Evolutionary conservation across 2,888 invertebrate species (phyloP), one percentile per base, ranked within the genome.

Genomic region (Acanthacorydalis orientalis): DNA sequence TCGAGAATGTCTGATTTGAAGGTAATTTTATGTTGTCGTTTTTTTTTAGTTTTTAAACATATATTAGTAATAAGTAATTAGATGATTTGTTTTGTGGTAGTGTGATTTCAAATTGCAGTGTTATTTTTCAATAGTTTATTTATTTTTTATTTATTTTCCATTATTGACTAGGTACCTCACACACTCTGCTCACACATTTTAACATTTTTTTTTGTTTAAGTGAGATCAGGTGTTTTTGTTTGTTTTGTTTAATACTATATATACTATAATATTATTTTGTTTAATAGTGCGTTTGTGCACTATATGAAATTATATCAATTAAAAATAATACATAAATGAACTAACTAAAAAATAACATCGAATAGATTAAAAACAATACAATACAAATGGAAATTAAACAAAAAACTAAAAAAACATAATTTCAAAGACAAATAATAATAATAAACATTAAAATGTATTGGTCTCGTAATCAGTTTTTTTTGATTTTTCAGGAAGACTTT

Each of bases 81-180:
- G 23, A 23, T 23, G 23, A 23, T 23, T 23, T 23, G 23, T 23
- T 23, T 23, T 23, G 23, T 23, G 23, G 23, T 23, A 23, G 23
- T 23, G 23, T 23, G 23, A 23, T 23, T 23, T 23, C 23, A 23
- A 23, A 23, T 23, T 23, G 23, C 23, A 23, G 23, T 23, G 23
- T 23, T 23, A 23, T 23, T 23, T 23, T 23, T 23, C 23, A 23
- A 23, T 23, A 23, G 23, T 23, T 23, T 31, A 31, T 41, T 38
- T 41, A 14, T 40, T 41, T 41, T 41, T 41, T 23, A 41, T 48
- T 51, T 33, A 44, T 46, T 50, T 46, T 60, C 54, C 53, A 57
- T 58, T 57, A 62, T 57, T 67, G 67, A 67, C 67, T 67, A 67
- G 67, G 66, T 67, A 64, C 64, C 62, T 64, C 64, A 67, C 66